Evolutionary conservation across 2,888 invertebrate species (phyloP), one percentile per base, ranked within the genome.

Genomic region (Eristalis arbustorum): DNA sequence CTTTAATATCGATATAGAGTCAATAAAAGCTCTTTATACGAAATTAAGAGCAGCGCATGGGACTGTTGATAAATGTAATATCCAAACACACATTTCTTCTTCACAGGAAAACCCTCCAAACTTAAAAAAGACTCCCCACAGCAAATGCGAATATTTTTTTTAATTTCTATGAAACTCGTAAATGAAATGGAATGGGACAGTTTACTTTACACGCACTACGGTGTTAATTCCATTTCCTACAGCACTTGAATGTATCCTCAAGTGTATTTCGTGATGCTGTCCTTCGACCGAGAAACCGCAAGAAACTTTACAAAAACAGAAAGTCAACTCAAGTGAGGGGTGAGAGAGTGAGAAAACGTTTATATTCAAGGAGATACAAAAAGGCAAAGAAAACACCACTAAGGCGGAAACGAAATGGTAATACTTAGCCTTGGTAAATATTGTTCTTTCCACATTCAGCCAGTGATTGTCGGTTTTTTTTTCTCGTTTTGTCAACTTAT

Each of bases 141-240:
- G 49, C n/a, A 18, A 49, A 49, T n/a, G 18, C 18, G 49, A 49
- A 18, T 49, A 49, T 49, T 18, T 49, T 31, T n/a, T 49, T 18
- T 18, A 49, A 49, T 49, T n/a, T 18, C n/a, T 49, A 49, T 49
- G 49, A n/a, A 18, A 49, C 18, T 49, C 8, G 18, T 18, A 49
- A 18, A 49, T 18, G 49, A 49, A 49, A 18, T 49, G 49, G 18
- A 49, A 49, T 49, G 49, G 49, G 49, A 18, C 49, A 18, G 18
- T 49, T 49, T 49, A 49, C 37, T 61, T 23, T n/a, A 28, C 61
- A 61, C 31, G 40, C 66, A 72, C 57, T 63, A 57, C 23, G 31
- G 72, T 31, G 42, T 61, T 79, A 73, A 79, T 79, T 79, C 67
- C 28, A 73, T 73, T 79, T 73, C 67, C 67, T 67, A 42, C 61